Evolutionary conservation across 2,888 invertebrate species (phyloP), one percentile per base, ranked within the genome.

Genomic region (Hecatera dysodea): DNA sequence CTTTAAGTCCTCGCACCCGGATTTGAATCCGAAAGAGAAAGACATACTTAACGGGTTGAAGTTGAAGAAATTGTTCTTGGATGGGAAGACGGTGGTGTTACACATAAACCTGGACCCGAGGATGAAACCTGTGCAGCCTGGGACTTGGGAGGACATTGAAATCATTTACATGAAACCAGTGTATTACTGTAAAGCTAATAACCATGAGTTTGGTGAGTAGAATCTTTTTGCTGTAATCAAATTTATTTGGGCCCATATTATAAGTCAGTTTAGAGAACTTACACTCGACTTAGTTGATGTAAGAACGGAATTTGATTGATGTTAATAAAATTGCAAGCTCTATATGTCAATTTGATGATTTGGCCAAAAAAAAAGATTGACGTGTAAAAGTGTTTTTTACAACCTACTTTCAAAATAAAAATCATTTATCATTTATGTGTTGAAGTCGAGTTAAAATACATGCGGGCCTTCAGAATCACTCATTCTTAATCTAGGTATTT

Each of bases 1-100:
- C 3, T 92, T 91, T 44, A 89, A 89, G 63, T 67, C 61, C 0
- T 61, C 81, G 0, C 81, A 84, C 22, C 84, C 88, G 1, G 84
- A 83, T 12, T 72, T 89, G 50, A 83, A 87, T 50, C 82, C 82
- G 70, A 90, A 84, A 53, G 88, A 88, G 19, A 87, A 86, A 1
- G 84, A 89, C 1, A 82, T 90, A 12, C 82, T 90, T 15, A 80
- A 85, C n/a, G 81, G 83, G 33, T 77, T 90, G 50, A 91, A 88
- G 64, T 75, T 94, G 29, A 93, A 93, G 75, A 89, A 92, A 57
- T 55, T 93, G 48, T 93, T 91, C 80, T 75, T 94, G 72, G 93
- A 95, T 55, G 85, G 83, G 0, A 89, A 78, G 72, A 90, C 92
- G 1, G 88, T 87, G 29, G 55, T 96, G 63, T 67, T 94, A 1